A percentile compares a stretch with the other conserved stretches of the same genome.
These are phyloP conservation scores for Schmidtea mediterranea DNA, from an alignment of 1,140 invertebrate species.

Conservation along the genomic window DNA sequence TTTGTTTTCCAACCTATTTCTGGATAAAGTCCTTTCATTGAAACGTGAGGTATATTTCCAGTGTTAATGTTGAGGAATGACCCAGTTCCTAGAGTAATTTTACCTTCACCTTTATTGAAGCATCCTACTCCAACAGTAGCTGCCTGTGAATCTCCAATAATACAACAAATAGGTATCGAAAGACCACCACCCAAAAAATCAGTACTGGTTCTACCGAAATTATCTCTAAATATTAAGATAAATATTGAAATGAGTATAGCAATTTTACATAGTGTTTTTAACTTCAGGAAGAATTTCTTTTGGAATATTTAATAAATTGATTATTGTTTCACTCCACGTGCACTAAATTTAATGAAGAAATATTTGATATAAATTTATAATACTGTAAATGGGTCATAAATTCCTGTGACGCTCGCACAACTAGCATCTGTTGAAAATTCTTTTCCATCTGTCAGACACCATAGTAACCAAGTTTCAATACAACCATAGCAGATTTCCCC, in stretches of 20 bases:
- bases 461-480: conserved; percentile 67
- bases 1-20: conserved; percentile 45
- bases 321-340: too few relatives aligned
- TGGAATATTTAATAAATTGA: too few relatives aligned
- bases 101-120: conserved; percentile 49
- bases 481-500: conserved; percentile 54
- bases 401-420: conserved; percentile 57
- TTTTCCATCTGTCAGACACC: conserved; percentile 40
- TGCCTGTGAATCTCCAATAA: conserved; percentile 43
- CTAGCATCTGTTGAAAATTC: conserved; percentile 56
- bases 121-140: conserved; percentile 70
- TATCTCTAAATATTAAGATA: conserved; percentile 30
- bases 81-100: conserved; percentile 73
- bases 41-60: conserved; percentile 43
- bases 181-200: conserved; percentile 38
- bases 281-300: conserved; percentile 34
- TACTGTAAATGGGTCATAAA: conserved; percentile 64
- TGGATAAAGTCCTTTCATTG: conserved; percentile 54
- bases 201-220: conserved; percentile 37
- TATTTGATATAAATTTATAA: conserved; percentile 1
- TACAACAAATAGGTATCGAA: conserved; percentile 43
- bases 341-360: conserved; percentile 4
- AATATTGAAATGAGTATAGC: background rate
- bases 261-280: conserved; percentile 35
- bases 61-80: conserved; percentile 70